Evolutionary conservation across 2,797 vertebrate species (phyloP).

Genomic region (Sternarchorhynchus goeldii): DNA sequence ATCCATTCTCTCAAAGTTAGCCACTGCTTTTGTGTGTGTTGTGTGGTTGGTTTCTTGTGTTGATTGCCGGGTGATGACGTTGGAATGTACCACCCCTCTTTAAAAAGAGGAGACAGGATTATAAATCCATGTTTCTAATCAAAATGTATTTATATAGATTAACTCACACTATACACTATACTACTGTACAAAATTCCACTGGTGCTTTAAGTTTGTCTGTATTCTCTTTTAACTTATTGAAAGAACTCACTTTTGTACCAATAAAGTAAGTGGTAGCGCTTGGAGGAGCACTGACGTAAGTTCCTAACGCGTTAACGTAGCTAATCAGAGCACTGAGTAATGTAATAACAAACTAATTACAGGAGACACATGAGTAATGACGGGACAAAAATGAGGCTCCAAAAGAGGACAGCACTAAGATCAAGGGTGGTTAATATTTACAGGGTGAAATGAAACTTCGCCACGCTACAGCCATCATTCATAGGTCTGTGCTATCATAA

Average conservation of each 20-base stretch:
- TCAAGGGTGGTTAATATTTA: too few relatives aligned
- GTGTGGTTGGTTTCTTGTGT: conserved; percentile 27
- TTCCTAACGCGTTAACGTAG: conserved; percentile 8
- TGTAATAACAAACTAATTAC: conserved; percentile 5
- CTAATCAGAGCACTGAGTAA: background rate
- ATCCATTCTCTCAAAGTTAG: background rate
- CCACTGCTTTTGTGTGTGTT: conserved; percentile 24
- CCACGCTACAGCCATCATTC: background rate
- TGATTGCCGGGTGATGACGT: conserved; percentile 52
- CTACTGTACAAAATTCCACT: conserved; percentile 51
- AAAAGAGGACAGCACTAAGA: too few relatives aligned
- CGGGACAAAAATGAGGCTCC: too few relatives aligned
- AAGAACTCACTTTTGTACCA: background rate
- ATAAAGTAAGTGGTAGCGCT: background rate
- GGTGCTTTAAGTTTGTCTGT: background rate
- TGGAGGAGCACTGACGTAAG: conserved; percentile 21
- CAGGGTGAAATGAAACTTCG: too few relatives aligned
- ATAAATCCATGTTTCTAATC: background rate
- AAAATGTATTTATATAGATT: conserved; percentile 42
- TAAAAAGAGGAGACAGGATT: background rate
- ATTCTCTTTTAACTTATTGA: too few relatives aligned
- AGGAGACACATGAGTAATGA: background rate
- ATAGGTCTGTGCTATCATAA: too few relatives aligned
- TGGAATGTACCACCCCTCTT: conserved; percentile 39
- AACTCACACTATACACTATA: conserved; percentile 57